Evolutionary conservation across 2,888 invertebrate species (phyloP).

Genomic region (Zelleria hepariella): DNA sequence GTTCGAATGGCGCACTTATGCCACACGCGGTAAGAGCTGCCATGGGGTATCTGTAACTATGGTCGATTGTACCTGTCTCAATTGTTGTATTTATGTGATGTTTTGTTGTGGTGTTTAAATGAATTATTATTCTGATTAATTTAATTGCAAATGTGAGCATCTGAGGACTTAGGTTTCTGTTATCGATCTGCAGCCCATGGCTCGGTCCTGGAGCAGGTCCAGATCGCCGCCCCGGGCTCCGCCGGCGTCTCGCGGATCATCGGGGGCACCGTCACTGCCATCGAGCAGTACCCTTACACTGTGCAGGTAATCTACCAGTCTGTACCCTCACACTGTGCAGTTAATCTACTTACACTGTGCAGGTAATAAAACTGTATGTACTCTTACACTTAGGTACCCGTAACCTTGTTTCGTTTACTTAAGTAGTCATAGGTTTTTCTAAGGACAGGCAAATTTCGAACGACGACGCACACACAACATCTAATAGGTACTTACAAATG

Average conservation of each 20-base stretch:
- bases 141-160: no score
- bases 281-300: slow-evolving; percentile 38
- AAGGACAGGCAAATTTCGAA: no score
- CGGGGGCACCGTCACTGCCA: slow-evolving; percentile 37
- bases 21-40: no score
- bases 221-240: slow-evolving; percentile 5
- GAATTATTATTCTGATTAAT: background rate
- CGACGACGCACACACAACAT: background rate
- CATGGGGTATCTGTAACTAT: no score
- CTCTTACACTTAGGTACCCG: no score
- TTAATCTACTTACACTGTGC: background rate
- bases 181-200: background rate
- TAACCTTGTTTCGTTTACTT: no score
- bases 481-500: background rate
- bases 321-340: background rate
- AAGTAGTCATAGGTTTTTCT: no score
- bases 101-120: background rate
- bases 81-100: no score
- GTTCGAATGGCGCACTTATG: no score
- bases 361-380: no score
- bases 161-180: background rate
- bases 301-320: slow-evolving; percentile 33
- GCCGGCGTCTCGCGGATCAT: slow-evolving; percentile 15
- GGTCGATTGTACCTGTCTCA: no score
- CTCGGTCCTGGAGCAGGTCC: background rate